phyloP scores from a whole-genome alignment of 2,888 invertebrate genomes.

The Laspeyria flexula region DNA sequence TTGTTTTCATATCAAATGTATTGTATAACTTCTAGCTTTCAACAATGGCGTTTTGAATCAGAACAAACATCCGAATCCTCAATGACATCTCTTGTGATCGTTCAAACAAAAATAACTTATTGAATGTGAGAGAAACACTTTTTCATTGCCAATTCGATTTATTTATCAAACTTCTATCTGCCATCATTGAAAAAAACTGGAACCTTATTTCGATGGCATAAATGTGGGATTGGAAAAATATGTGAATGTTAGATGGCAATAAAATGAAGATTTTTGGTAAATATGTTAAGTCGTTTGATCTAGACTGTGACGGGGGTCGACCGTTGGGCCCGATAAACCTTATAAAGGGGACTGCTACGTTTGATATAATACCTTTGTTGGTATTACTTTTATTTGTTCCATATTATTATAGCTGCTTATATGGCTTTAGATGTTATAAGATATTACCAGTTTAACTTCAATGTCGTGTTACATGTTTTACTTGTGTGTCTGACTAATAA shows the following conservation, averaged over 20 bases:
- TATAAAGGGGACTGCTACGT: slow-evolving; percentile 35
- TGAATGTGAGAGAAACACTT: slow-evolving; percentile 43
- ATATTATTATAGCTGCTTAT: slow-evolving; percentile 25
- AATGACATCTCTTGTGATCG: slow-evolving; percentile 29
- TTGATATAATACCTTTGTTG: slow-evolving; percentile 43
- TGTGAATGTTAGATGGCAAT: background rate
- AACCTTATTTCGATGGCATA: slow-evolving; percentile 3
- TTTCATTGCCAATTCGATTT: slow-evolving; percentile 47
- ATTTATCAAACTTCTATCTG: slow-evolving; percentile 18
- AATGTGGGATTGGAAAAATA: slow-evolving; percentile 12
- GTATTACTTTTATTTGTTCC: slow-evolving; percentile 37
- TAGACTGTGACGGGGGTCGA: slow-evolving; percentile 47
- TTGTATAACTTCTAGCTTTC: slow-evolving; percentile 2
- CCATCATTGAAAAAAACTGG: background rate
- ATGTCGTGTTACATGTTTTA: background rate
- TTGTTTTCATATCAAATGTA: background rate
- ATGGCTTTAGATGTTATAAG: slow-evolving; percentile 13
- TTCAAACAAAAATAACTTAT: slow-evolving; percentile 49
- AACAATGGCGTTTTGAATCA: slow-evolving; percentile 26
- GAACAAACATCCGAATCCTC: slow-evolving; percentile 23
- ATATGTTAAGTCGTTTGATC: slow-evolving; percentile 51
- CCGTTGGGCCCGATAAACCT: slow-evolving; percentile 43
- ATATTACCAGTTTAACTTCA: background rate
- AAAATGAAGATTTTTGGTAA: slow-evolving; percentile 29
- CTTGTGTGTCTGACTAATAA: no score